Evolutionary conservation across 2,113 vertebrate genomes (phyloP).

Genomic region (Campylomormyrus tamandua): DNA sequence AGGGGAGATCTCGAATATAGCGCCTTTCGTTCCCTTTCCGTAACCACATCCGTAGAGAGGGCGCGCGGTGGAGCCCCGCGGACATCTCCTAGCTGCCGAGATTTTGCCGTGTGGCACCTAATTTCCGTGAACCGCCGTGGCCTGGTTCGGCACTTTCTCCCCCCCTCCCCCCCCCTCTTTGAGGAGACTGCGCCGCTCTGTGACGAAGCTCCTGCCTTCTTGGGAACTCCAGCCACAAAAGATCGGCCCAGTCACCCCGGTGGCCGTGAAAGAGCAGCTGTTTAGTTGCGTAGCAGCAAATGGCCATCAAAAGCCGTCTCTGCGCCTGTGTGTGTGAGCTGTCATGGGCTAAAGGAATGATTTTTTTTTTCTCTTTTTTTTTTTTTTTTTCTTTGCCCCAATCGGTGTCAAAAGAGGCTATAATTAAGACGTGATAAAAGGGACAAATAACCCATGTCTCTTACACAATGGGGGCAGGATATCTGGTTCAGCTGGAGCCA

Average conservation of each 20-base stretch:
- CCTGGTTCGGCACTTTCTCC: neutral
- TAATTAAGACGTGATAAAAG: slow-evolving; percentile 17
- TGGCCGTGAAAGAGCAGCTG: slow-evolving; percentile 58
- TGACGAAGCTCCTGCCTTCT: slow-evolving; percentile 33
- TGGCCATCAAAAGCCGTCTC: slow-evolving; percentile 61
- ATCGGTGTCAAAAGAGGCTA: slow-evolving; percentile 15
- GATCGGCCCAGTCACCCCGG: slow-evolving; percentile 41
- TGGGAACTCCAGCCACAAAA: slow-evolving; percentile 27
- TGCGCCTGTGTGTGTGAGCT: slow-evolving; percentile 27
- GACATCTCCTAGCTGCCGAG: neutral
- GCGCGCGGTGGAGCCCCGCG: neutral
- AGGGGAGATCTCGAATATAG: slow-evolving; percentile 40
- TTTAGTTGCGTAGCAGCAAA: slow-evolving; percentile 60
- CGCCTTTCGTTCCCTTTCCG: slow-evolving; percentile 45
- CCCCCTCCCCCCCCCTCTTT: slow-evolving; percentile 8
- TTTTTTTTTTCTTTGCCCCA: neutral
- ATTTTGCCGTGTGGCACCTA: too few species aligned
- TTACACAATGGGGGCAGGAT: slow-evolving; percentile 44
- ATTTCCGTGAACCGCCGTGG: neutral
- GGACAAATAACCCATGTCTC: slow-evolving; percentile 25
- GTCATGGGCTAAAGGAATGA: slow-evolving; percentile 41
- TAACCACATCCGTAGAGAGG: slow-evolving; percentile 22
- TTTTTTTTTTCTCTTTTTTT: neutral
- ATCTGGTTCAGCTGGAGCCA: slow-evolving; percentile 20
- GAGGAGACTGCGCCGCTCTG: slow-evolving; percentile 18